Evolutionary conservation across 2,888 invertebrate species (phyloP).

Genomic region (Cephus pygmeus): DNA sequence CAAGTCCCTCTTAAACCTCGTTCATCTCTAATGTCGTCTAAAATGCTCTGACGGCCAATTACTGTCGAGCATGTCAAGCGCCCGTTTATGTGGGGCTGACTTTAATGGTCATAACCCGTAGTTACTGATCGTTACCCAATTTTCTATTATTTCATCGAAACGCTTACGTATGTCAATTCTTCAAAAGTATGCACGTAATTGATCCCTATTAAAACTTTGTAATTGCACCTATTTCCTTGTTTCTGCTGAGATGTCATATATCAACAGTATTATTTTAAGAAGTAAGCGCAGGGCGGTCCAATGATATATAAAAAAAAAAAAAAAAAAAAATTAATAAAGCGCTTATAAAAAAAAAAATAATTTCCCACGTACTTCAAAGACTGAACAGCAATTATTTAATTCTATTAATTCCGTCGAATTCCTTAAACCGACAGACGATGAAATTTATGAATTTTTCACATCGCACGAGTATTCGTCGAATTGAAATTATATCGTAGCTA

Average conservation of each 20-base stretch:
- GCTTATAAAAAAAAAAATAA: no score
- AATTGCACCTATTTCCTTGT: not conserved
- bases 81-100: not conserved
- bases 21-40: not conserved
- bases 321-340: no score
- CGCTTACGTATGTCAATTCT: not conserved
- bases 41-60: not conserved
- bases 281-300: not conserved
- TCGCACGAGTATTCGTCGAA: no score
- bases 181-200: not conserved
- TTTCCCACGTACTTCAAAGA: no score
- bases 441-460: no score
- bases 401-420: no score
- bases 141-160: not conserved
- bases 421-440: no score
- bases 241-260: not conserved
- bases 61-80: not conserved
- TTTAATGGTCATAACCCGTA: not conserved
- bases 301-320: no score
- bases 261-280: not conserved
- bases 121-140: not conserved
- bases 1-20: not conserved
- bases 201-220: not conserved
- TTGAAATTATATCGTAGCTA: no score
- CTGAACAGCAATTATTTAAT: no score